Percentiles rank a stretch among this genome's conserved stretches.
These are phyloP conservation scores for Halictus ligatus DNA, from an alignment of 2,888 invertebrate species.

Conservation along the genomic window DNA sequence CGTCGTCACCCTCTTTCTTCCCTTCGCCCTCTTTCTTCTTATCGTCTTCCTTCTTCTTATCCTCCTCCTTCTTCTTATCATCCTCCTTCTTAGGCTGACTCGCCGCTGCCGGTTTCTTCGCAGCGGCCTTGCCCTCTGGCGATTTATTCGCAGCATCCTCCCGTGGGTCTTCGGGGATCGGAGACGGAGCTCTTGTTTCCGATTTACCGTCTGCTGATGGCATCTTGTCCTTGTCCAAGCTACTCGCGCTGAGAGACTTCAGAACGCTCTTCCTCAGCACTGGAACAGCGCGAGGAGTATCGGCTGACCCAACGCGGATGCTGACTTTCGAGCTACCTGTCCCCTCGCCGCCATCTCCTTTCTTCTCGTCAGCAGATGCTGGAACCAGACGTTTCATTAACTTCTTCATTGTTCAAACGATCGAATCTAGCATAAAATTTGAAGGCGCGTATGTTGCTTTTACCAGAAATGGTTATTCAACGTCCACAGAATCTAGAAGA, in stretches of 20 bases:
- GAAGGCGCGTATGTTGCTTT: too few species aligned
- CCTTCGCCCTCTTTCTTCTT: constrained; percentile 60
- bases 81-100: constrained; percentile 56
- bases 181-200: constrained; percentile 84
- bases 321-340: constrained; percentile 61
- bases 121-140: constrained; percentile 82
- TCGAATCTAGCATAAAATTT: too few species aligned
- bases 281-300: constrained; percentile 8
- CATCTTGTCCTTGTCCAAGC: constrained; percentile 60
- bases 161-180: constrained; percentile 86
- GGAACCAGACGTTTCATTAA: not conserved
- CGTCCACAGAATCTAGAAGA: not conserved
- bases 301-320: constrained; percentile 50
- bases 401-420: not conserved
- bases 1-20: constrained; percentile 12
- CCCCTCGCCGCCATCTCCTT: not conserved
- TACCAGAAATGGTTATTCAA: not conserved
- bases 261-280: constrained; percentile 72
- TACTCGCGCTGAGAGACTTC: constrained; percentile 69
- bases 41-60: constrained; percentile 55
- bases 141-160: constrained; percentile 84
- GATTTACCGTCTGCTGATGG: constrained; percentile 22
- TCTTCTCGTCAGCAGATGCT: not conserved
- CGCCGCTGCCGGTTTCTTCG: constrained; percentile 67
- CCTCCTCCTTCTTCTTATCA: constrained; percentile 38